Conservation (phyloP, 2,113 vertebrate genomes). For the Odobenus rosmarus region DNA sequence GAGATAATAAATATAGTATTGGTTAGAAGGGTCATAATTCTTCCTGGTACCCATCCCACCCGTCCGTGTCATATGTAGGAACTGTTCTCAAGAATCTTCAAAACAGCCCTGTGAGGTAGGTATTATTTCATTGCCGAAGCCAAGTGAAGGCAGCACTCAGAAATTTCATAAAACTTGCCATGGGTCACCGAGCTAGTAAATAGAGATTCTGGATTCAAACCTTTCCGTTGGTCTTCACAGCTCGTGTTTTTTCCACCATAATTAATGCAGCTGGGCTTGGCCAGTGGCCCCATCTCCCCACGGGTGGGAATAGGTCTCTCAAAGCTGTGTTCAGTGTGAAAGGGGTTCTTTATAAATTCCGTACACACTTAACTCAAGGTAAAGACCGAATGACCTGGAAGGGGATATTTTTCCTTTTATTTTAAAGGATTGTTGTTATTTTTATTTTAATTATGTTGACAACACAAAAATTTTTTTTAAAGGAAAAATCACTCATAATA, state of each 20-base stretch:
- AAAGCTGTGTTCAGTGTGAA: not conserved
- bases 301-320: not conserved
- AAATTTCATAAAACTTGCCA: not conserved
- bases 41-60: not conserved
- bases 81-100: not conserved
- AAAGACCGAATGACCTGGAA: constrained; percentile 13
- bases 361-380: not conserved
- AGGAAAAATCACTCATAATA: not conserved
- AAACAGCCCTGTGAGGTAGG: not conserved
- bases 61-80: not conserved
- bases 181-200: not conserved
- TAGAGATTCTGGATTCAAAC: not conserved
- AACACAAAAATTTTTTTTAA: not conserved
- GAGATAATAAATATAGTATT: not conserved
- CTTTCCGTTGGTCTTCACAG: not conserved
- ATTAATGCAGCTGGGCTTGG: not conserved
- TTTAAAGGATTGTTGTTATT: constrained; percentile 7
- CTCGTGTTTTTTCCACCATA: not conserved
- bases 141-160: not conserved
- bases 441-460: constrained; percentile 46
- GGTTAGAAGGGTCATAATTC: not conserved
- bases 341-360: not conserved
- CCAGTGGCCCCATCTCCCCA: not conserved
- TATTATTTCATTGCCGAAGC: not conserved
- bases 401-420: not conserved